These are phyloP conservation scores for Xestia sexstrigata DNA, from an alignment of 2,888 invertebrate genomes.

Conservation along the genomic window DNA sequence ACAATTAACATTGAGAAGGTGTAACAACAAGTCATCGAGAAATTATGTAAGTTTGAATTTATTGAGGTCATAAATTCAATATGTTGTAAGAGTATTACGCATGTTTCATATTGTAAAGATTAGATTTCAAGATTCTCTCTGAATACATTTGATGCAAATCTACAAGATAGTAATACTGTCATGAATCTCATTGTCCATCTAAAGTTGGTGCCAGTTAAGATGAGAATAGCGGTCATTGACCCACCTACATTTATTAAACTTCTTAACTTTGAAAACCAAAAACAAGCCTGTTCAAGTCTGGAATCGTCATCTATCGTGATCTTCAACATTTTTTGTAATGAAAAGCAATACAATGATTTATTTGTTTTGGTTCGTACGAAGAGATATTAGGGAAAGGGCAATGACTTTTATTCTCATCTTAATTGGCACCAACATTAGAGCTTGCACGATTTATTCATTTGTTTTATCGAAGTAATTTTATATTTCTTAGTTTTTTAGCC, in stretches of 20 bases:
- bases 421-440: too few relatives aligned
- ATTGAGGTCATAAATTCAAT: constrained; percentile 10
- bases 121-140: constrained; percentile 21
- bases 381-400: too few relatives aligned
- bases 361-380: too few relatives aligned
- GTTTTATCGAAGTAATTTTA: neutral
- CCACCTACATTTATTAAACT: too few relatives aligned
- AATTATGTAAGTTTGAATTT: constrained; percentile 8
- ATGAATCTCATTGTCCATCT: neutral
- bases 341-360: too few relatives aligned
- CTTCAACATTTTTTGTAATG: too few relatives aligned
- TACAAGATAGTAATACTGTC: constrained; percentile 4
- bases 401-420: too few relatives aligned
- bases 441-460: neutral
- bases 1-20: constrained; percentile 44
- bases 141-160: constrained; percentile 28
- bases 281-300: too few relatives aligned
- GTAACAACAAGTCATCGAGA: neutral
- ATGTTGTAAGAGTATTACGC: neutral
- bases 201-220: too few relatives aligned
- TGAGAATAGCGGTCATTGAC: too few relatives aligned
- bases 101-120: constrained; percentile 3
- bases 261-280: too few relatives aligned
- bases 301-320: too few relatives aligned
- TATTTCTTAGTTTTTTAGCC: neutral